Evolutionary conservation across 1,140 invertebrate genomes (phyloP).

Genomic region (Heliconius hermathena): DNA sequence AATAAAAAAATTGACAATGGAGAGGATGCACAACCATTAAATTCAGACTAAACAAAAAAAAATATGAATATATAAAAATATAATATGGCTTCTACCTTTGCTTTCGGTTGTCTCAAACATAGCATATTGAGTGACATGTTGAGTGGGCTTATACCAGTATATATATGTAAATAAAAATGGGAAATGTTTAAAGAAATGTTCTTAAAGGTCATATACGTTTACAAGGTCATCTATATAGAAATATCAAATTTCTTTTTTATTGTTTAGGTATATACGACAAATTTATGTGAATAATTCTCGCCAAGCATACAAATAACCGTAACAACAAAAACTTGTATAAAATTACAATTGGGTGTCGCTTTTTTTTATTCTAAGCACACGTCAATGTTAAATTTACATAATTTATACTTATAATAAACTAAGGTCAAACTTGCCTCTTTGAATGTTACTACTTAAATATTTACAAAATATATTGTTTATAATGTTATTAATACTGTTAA

Average conservation of each 20-base stretch:
- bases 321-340: constrained; percentile 34
- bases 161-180: neutral
- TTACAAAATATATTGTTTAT: neutral
- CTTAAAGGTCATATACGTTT: neutral
- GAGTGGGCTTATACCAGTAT: no score
- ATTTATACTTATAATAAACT: constrained; percentile 23
- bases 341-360: constrained; percentile 27
- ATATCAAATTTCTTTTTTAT: neutral
- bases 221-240: neutral
- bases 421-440: neutral
- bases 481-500: neutral
- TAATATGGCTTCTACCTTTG: no score
- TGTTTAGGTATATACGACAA: neutral
- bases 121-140: no score
- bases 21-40: no score
- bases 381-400: constrained; percentile 31
- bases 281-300: neutral
- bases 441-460: neutral
- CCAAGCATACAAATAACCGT: constrained; percentile 19
- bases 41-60: no score
- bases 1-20: no score
- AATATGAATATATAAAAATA: no score
- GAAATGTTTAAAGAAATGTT: neutral
- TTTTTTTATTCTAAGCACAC: constrained; percentile 21
- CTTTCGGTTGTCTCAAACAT: no score